Conservation (phyloP, 2,888 invertebrate species). For the Drosophila kanekoi region DNA sequence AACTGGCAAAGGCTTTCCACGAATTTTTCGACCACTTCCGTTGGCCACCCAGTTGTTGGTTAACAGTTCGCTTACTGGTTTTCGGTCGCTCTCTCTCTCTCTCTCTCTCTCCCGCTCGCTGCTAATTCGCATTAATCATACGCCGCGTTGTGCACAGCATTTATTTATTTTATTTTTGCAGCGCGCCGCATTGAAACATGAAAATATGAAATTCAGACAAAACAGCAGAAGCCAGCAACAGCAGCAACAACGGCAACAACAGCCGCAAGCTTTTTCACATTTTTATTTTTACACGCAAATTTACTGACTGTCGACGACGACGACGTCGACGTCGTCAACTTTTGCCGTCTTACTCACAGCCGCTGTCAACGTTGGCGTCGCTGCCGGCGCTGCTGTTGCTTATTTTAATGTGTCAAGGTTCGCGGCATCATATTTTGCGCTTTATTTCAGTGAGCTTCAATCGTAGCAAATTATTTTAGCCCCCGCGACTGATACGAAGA, state of each 20-base stretch:
- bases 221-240: constrained; percentile 32
- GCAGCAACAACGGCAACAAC: constrained; percentile 36
- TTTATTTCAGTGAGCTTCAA: constrained; percentile 71
- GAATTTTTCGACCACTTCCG: constrained; percentile 68
- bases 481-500: constrained; percentile 24
- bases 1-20: constrained; percentile 65
- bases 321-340: constrained; percentile 31
- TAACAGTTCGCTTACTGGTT: constrained; percentile 46
- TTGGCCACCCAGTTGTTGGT: constrained; percentile 55
- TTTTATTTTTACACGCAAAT: constrained; percentile 75
- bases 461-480: constrained; percentile 50
- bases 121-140: constrained; percentile 79
- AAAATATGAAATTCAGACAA: constrained; percentile 66
- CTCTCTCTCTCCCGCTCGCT: constrained; percentile 10
- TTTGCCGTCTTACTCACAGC: constrained; percentile 60
- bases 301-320: constrained; percentile 48
- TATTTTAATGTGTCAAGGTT: constrained; percentile 83
- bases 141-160: constrained; percentile 71
- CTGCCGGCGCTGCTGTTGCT: constrained; percentile 56
- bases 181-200: constrained; percentile 59
- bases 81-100: not conserved
- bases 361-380: constrained; percentile 35
- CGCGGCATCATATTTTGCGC: constrained; percentile 81
- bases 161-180: constrained; percentile 64
- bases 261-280: constrained; percentile 63